Conservation (phyloP, 1,140 invertebrate genomes). For the Listronotus bonariensis region DNA sequence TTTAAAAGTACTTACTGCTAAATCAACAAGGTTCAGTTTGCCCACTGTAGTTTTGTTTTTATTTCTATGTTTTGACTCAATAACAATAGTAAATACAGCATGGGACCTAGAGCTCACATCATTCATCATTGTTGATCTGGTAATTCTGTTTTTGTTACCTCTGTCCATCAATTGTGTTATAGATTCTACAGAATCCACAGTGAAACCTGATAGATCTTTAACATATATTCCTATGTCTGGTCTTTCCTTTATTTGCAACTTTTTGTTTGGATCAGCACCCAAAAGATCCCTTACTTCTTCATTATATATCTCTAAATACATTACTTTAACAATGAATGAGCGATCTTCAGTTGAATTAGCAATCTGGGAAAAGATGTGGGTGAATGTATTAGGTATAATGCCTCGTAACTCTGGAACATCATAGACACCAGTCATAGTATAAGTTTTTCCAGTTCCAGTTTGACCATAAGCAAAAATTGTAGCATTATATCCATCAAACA, state of each 20-base stretch:
- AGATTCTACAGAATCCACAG: conserved; percentile 86
- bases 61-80: conserved; percentile 89
- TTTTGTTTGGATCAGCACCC: conserved; percentile 70
- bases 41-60: conserved; percentile 74
- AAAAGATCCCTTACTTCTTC: conserved; percentile 94
- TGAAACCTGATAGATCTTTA: conserved; percentile 83
- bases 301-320: conserved; percentile 96
- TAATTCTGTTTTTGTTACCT: conserved; percentile 83
- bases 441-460: conserved; percentile 96
- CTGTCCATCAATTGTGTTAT: conserved; percentile 89
- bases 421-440: conserved; percentile 91
- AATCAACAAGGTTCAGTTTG: conserved; percentile 74
- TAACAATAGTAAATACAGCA: conserved; percentile 97
- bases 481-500: conserved; percentile 93
- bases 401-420: conserved; percentile 83
- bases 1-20: conserved; percentile 61
- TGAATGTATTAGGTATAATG: conserved; percentile 95
- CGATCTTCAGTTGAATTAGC: conserved; percentile 73
- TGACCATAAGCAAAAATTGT: conserved; percentile 97
- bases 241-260: conserved; percentile 73
- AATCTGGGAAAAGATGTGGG: conserved; percentile 95
- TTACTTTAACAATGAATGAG: conserved; percentile 90
- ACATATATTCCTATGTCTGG: conserved; percentile 94
- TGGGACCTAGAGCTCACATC: conserved; percentile 96
- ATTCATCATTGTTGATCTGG: conserved; percentile 97